A percentile compares a stretch with the other conserved stretches of the same genome.
Evolutionary conservation across 2,888 invertebrate genomes (phyloP).

Genomic region (Ganaspis brasiliensis): DNA sequence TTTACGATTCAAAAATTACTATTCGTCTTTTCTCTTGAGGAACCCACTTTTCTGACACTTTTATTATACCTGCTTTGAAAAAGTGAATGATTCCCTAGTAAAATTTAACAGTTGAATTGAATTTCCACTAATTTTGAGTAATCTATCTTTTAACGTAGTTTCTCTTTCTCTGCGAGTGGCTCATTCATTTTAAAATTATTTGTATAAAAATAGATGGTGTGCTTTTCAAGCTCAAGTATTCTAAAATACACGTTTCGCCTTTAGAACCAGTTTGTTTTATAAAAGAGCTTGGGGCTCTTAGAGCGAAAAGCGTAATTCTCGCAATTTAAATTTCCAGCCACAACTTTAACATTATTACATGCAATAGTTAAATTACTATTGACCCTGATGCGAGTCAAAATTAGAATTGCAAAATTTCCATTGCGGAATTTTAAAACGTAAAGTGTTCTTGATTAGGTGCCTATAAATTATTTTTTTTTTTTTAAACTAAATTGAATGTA

Average conservation of each 20-base stretch:
- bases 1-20: neutral
- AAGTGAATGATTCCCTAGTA: neutral
- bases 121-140: slow-evolving; percentile 15
- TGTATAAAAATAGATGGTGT: neutral
- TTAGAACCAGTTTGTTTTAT: slow-evolving; percentile 18
- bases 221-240: neutral
- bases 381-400: neutral
- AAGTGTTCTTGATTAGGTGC: neutral
- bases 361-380: slow-evolving; percentile 12
- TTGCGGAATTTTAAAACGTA: neutral
- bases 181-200: neutral
- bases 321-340: slow-evolving; percentile 15
- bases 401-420: slow-evolving; percentile 4
- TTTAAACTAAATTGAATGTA: too few species aligned
- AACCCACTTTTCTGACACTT: neutral
- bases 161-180: neutral
- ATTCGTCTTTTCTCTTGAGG: neutral
- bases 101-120: neutral
- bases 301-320: slow-evolving; percentile 8
- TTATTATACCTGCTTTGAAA: neutral
- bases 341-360: slow-evolving; percentile 1
- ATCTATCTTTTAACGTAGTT: neutral
- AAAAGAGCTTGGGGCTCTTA: slow-evolving; percentile 7
- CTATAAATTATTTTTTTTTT: neutral
- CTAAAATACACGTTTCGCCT: neutral